phyloP scores from a whole-genome alignment of 2,888 invertebrate genomes.

The Ecdyonurus torrentis region DNA sequence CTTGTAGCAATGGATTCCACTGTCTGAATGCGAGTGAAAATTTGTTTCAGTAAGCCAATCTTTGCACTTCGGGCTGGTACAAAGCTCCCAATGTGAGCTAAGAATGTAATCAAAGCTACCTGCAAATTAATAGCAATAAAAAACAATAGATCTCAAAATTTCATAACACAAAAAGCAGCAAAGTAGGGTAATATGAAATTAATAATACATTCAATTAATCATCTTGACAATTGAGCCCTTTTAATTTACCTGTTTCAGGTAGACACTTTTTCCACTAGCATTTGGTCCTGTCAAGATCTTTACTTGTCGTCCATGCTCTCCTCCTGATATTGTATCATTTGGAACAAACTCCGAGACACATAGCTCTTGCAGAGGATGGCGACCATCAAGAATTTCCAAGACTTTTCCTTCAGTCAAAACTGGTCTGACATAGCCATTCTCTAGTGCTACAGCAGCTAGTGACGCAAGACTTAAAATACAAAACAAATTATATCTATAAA shows the following conservation, averaged over 20 bases:
- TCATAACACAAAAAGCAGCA: constrained; percentile 2
- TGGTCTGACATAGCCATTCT: constrained; percentile 47
- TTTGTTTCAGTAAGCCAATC: constrained; percentile 52
- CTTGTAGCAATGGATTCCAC: constrained; percentile 60
- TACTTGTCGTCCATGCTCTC: constrained; percentile 33
- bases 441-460: constrained; percentile 44
- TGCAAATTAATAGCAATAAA: constrained; percentile 12
- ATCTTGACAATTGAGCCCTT: background rate
- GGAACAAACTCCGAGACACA: constrained; percentile 49
- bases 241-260: constrained; percentile 56
- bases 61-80: constrained; percentile 63
- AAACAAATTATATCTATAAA: too few species aligned
- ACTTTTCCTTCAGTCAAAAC: constrained; percentile 34
- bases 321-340: constrained; percentile 48
- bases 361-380: constrained; percentile 61
- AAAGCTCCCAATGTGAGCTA: constrained; percentile 80
- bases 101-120: constrained; percentile 56
- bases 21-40: constrained; percentile 58
- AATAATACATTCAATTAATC: background rate
- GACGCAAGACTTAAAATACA: constrained; percentile 46
- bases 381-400: constrained; percentile 44
- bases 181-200: background rate
- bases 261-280: constrained; percentile 83
- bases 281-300: constrained; percentile 81
- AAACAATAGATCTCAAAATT: background rate